Conservation (phyloP, 2,888 invertebrate genomes). For the Phalangium opilio region DNA sequence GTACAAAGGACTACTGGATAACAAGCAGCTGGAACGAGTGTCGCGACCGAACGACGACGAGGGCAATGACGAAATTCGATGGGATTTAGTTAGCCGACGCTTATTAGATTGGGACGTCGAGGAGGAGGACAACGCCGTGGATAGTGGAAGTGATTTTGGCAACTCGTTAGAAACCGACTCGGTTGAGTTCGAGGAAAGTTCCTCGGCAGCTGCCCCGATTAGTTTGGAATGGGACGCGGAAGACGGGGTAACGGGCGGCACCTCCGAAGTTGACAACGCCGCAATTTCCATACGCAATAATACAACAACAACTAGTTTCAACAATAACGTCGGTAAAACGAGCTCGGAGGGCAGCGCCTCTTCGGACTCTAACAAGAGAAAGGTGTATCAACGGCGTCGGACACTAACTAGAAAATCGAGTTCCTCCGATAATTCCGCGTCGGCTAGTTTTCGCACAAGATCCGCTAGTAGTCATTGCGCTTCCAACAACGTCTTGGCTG, state of each 20-base stretch:
- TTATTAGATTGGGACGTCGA: not conserved
- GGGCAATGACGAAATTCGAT: not conserved
- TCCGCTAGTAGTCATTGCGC: no score
- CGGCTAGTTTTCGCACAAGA: no score
- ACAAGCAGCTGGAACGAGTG: not conserved
- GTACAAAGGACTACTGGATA: not conserved
- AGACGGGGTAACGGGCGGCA: not conserved
- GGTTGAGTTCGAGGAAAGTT: not conserved
- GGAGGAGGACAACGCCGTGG: not conserved
- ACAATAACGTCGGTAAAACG: no score
- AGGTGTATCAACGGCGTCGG: no score
- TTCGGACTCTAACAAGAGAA: no score
- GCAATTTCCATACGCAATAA: not conserved
- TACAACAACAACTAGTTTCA: no score
- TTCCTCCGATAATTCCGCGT: no score
- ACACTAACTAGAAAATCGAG: no score
- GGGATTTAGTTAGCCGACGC: not conserved
- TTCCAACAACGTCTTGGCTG: no score
- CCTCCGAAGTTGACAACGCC: not conserved
- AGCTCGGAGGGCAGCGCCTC: no score
- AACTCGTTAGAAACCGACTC: constrained; percentile 1
- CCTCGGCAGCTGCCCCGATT: not conserved
- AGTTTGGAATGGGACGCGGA: not conserved
- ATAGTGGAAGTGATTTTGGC: constrained; percentile 1
- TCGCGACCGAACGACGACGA: not conserved